A percentile compares a stretch with the other conserved stretches of the same genome.
These are phyloP conservation scores for Pogoniulus pusillus DNA, from an alignment of 2,797 vertebrate genomes.

Conservation along the genomic window DNA sequence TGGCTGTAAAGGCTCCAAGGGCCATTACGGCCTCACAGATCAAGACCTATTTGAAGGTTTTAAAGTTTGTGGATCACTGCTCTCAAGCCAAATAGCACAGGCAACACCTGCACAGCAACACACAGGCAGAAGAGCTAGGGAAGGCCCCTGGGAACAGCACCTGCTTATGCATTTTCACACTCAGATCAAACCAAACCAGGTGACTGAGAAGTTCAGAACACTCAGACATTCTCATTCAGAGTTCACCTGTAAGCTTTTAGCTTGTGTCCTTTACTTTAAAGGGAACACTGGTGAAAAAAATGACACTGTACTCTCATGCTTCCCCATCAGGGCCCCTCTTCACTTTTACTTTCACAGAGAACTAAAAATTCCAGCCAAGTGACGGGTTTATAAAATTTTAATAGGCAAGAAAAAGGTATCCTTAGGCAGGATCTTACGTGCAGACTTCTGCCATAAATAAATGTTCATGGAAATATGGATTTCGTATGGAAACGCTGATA, in stretches of 20 bases:
- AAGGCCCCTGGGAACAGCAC: not conserved
- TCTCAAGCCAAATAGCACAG: not conserved
- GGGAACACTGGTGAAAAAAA: not conserved
- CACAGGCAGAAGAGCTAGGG: not conserved
- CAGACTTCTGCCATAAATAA: conserved; percentile 47
- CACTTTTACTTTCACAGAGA: conserved; percentile 4
- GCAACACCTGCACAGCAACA: conserved; percentile 30
- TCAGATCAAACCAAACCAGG: not conserved
- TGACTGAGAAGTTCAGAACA: not conserved
- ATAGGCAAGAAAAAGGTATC: conserved; percentile 63
- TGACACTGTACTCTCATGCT: not conserved
- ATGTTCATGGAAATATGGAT: conserved; percentile 39
- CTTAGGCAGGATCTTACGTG: conserved; percentile 44
- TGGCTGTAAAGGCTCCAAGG: not conserved
- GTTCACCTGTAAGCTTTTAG: not conserved
- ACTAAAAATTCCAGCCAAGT: conserved; percentile 40
- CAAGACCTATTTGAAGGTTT: conserved; percentile 46
- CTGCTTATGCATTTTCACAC: not conserved
- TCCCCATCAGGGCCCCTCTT: not conserved
- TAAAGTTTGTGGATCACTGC: conserved; percentile 45
- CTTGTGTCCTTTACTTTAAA: not conserved
- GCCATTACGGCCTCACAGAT: conserved; percentile 43
- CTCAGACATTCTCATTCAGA: not conserved
- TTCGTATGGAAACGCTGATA: conserved; percentile 53
- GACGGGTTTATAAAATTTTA: conserved; percentile 64